A percentile compares a stretch with the other conserved stretches of the same genome.
phyloP scores from a whole-genome alignment of 2,113 vertebrate genomes.

The Malurus elegans region DNA sequence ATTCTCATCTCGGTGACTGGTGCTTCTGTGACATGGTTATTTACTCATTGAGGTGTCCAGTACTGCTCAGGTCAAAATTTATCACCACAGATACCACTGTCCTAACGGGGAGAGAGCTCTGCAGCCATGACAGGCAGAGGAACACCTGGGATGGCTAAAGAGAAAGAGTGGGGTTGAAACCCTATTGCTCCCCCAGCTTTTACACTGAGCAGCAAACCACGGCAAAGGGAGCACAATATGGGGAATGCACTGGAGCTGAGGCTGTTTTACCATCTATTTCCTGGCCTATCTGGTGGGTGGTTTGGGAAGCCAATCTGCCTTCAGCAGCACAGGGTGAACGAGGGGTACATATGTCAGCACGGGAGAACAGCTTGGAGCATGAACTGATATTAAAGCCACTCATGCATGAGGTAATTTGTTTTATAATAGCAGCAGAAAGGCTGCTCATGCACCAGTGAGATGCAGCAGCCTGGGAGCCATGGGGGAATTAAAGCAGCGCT shows the following conservation, averaged over 20 bases:
- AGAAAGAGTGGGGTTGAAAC: background rate
- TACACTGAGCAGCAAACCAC: background rate
- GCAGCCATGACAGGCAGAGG: background rate
- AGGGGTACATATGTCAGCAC: slow-evolving; percentile 33
- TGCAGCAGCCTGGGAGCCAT: slow-evolving; percentile 22
- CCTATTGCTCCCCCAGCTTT: background rate
- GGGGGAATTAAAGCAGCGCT: background rate
- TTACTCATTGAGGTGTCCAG: background rate
- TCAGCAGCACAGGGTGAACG: background rate
- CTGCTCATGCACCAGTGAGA: background rate
- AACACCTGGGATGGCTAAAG: background rate
- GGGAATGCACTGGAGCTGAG: background rate
- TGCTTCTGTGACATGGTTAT: background rate
- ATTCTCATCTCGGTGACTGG: background rate
- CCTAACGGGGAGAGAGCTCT: background rate
- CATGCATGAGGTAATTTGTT: slow-evolving; percentile 50
- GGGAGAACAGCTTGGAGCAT: slow-evolving; percentile 48
- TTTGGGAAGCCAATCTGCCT: background rate
- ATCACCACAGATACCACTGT: background rate
- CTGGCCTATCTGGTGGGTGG: background rate
- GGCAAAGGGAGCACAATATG: background rate
- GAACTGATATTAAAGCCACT: slow-evolving; percentile 33
- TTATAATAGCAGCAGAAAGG: slow-evolving; percentile 26
- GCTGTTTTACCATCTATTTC: background rate
- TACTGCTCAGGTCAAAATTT: background rate